A percentile compares a stretch with the other conserved stretches of the same genome.
These are phyloP conservation scores for Corythornis cristatus DNA, from an alignment of 2,113 vertebrate genomes.

Conservation along the genomic window DNA sequence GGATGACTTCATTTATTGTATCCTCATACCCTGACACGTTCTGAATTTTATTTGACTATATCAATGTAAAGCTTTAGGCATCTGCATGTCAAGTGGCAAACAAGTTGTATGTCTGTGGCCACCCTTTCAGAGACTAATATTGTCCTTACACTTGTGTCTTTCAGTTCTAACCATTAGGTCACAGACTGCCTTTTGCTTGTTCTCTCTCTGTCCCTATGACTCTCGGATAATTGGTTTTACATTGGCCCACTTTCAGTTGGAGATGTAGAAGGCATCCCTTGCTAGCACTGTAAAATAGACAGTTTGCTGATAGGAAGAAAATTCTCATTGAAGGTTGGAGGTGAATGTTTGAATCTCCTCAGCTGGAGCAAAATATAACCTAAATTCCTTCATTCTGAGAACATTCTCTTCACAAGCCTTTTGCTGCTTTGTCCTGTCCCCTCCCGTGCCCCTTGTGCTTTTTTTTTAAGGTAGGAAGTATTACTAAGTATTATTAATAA, in stretches of 20 bases:
- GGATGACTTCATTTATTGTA: constrained; percentile 28
- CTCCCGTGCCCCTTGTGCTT: background rate
- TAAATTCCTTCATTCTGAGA: constrained; percentile 39
- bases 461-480: constrained; percentile 1
- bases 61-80: background rate
- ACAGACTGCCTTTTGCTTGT: background rate
- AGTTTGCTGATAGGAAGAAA: constrained; percentile 13
- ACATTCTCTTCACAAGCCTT: constrained; percentile 20
- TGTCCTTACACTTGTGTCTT: background rate
- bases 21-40: background rate
- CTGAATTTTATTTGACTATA: background rate
- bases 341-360: constrained; percentile 35
- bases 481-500: background rate
- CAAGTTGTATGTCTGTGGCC: background rate
- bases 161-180: background rate
- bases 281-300: constrained; percentile 30
- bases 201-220: constrained; percentile 26
- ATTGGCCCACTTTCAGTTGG: constrained; percentile 24
- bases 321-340: constrained; percentile 14
- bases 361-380: constrained; percentile 54
- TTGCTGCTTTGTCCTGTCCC: constrained; percentile 13
- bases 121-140: background rate
- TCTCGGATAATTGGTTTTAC: constrained; percentile 54
- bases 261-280: background rate
- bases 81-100: background rate